Evolutionary conservation across 2,888 invertebrate genomes (phyloP).

Genomic region (Camponotus fellah): DNA sequence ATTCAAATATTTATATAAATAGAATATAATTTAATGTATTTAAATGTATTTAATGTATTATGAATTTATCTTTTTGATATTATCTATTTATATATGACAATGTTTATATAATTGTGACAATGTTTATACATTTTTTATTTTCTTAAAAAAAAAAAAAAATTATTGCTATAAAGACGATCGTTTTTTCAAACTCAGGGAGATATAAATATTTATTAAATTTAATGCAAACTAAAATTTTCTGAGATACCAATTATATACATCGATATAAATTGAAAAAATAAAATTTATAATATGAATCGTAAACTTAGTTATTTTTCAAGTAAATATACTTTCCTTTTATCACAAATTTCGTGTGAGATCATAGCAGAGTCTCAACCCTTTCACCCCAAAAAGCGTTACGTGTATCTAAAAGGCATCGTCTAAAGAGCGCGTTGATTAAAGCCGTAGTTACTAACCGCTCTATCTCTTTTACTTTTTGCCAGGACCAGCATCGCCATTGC

Average conservation of each 20-base stretch:
- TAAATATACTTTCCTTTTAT: background rate
- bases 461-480: conserved; percentile 52
- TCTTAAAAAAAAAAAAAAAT: background rate
- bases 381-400: background rate
- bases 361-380: background rate
- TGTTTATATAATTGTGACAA: background rate
- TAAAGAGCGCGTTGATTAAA: conserved; percentile 44
- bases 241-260: background rate
- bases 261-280: background rate
- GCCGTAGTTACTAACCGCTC: conserved; percentile 42
- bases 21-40: background rate
- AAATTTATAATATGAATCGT: conserved; percentile 1
- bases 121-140: background rate
- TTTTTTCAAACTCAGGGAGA: background rate
- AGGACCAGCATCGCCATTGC: conserved; percentile 88
- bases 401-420: background rate
- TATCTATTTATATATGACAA: background rate
- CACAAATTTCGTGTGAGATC: background rate
- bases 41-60: too few relatives aligned
- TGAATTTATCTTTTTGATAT: background rate
- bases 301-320: background rate
- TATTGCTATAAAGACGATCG: background rate
- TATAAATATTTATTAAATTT: background rate
- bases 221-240: background rate
- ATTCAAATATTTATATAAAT: background rate